These are phyloP conservation scores for Peromyscus californicus DNA, from an alignment of 2,113 vertebrate genomes.

Conservation along the genomic window DNA sequence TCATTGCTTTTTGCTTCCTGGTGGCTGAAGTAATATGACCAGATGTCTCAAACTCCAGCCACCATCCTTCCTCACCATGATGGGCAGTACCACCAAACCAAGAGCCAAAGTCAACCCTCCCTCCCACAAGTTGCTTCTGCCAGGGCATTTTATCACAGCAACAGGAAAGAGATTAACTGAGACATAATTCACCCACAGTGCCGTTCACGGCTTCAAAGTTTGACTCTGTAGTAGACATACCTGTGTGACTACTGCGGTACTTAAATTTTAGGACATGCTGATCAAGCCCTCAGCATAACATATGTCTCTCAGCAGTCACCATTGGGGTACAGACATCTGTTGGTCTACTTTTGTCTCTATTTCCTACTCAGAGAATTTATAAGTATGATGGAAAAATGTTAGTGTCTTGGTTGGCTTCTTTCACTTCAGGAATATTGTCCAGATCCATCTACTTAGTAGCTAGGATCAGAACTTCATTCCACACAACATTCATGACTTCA, in stretches of 20 bases:
- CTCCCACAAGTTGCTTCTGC: background rate
- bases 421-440: background rate
- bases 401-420: background rate
- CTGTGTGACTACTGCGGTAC: too few relatives aligned
- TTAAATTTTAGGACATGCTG: background rate
- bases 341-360: background rate
- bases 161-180: background rate
- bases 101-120: too few relatives aligned
- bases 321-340: rapidly evolving
- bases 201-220: background rate
- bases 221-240: background rate
- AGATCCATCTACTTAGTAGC: background rate
- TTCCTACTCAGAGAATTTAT: background rate
- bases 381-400: background rate
- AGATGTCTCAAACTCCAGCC: background rate
- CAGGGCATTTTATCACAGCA: background rate
- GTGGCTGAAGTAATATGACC: too few relatives aligned
- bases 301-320: rapidly evolving
- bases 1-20: background rate
- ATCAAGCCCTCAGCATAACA: background rate
- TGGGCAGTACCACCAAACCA: too few relatives aligned
- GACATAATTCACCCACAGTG: background rate
- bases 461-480: background rate
- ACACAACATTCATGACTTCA: background rate
- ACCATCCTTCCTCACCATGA: background rate